Conservation (phyloP, 2,797 vertebrate genomes). For the Gallirallus australis region DNA sequence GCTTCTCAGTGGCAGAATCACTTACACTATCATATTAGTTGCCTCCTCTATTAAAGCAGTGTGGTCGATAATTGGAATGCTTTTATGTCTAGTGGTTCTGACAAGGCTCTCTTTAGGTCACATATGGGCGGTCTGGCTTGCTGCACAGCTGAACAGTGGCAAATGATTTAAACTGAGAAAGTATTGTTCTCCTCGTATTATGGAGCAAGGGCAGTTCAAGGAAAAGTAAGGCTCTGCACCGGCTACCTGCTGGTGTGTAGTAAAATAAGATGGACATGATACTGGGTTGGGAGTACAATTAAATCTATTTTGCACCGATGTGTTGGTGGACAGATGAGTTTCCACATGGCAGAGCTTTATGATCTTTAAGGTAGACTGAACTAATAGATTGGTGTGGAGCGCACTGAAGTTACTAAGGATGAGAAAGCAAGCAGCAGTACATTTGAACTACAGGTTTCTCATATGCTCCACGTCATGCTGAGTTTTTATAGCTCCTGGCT, state of each 20-base stretch:
- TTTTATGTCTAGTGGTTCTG: conserved; percentile 93
- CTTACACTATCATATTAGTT: conserved; percentile 85
- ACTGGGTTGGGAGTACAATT: conserved; percentile 88
- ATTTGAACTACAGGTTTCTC: conserved; percentile 91
- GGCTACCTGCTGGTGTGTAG: conserved; percentile 85
- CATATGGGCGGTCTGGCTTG: conserved; percentile 84
- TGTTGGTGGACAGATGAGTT: conserved; percentile 87
- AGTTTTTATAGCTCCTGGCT: conserved; percentile 91
- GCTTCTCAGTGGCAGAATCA: conserved; percentile 82
- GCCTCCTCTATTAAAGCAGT: conserved; percentile 84
- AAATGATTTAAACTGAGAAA: conserved; percentile 93
- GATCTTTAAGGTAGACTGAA: conserved; percentile 88
- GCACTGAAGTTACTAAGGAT: conserved; percentile 87
- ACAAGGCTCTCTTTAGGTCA: conserved; percentile 90
- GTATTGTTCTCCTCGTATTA: conserved; percentile 84
- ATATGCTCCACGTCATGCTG: conserved; percentile 89
- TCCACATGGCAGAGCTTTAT: conserved; percentile 87
- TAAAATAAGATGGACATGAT: conserved; percentile 89
- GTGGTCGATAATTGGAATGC: conserved; percentile 91
- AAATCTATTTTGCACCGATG: conserved; percentile 85
- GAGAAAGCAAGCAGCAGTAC: conserved; percentile 88
- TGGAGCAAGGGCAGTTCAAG: conserved; percentile 89
- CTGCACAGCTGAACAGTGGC: conserved; percentile 91
- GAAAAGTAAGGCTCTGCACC: conserved; percentile 79
- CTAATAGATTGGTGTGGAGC: conserved; percentile 86